Evolutionary conservation across 2,797 vertebrate species (phyloP).

Genomic region (Acridotheres tristis): DNA sequence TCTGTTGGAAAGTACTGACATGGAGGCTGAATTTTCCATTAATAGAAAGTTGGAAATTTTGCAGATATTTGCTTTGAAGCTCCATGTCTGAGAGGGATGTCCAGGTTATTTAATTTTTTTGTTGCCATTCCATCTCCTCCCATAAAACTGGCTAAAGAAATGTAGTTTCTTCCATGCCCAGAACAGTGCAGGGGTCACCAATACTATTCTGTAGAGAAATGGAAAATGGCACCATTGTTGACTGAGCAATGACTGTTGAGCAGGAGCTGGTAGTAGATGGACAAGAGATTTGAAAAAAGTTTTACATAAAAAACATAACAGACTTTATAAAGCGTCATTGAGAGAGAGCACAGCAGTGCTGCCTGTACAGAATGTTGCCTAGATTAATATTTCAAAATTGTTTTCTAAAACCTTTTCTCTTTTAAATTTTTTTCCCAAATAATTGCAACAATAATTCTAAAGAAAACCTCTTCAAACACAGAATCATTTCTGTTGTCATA

Average conservation of each 20-base stretch:
- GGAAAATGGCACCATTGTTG: background rate
- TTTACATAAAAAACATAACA: background rate
- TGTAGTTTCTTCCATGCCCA: background rate
- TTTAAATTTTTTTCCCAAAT: background rate
- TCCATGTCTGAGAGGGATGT: background rate
- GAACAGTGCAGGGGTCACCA: background rate
- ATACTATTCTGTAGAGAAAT: background rate
- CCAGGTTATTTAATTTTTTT: background rate
- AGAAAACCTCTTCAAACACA: slow-evolving; percentile 45
- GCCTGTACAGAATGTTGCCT: background rate
- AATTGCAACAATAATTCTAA: slow-evolving; percentile 32
- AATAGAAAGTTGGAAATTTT: background rate
- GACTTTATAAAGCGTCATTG: background rate
- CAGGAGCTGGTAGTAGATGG: background rate
- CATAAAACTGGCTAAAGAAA: background rate
- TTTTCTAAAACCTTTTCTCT: background rate
- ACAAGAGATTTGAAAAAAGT: background rate
- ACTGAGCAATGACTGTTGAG: background rate
- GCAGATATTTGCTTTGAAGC: background rate
- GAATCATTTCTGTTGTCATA: slow-evolving; percentile 23
- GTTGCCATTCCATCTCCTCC: background rate
- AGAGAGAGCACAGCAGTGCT: background rate
- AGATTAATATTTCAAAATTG: background rate
- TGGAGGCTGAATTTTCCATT: background rate
- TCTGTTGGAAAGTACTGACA: background rate